Evolutionary conservation across 2,113 vertebrate genomes (phyloP).

Genomic region (Sclerurus mexicanus): DNA sequence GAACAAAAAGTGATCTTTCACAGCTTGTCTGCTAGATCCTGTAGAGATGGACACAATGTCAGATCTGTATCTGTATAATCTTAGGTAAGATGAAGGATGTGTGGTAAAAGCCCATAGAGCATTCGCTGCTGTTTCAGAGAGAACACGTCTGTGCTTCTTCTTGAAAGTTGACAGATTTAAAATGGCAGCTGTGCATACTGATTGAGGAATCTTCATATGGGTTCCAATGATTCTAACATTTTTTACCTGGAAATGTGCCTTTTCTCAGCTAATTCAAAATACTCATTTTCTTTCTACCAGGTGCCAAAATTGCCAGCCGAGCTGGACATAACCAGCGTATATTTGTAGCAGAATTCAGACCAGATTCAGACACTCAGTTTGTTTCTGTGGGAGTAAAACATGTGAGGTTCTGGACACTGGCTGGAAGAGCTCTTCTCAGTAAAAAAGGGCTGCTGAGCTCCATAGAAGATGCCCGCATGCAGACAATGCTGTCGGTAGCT

Average conservation of each 20-base stretch:
- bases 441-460: constrained; percentile 94
- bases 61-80: not conserved
- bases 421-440: constrained; percentile 91
- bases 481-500: constrained; percentile 96
- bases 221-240: not conserved
- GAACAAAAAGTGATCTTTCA: not conserved
- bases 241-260: not conserved
- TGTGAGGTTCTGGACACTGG: constrained; percentile 95
- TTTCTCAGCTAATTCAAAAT: not conserved
- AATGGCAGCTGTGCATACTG: not conserved
- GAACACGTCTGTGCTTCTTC: not conserved
- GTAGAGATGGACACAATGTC: not conserved
- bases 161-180: not conserved
- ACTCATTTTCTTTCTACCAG: constrained; percentile 65
- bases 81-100: not conserved
- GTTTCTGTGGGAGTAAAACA: constrained; percentile 98
- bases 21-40: not conserved
- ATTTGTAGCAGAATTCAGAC: constrained; percentile 97
- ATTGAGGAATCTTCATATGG: not conserved
- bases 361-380: constrained; percentile 97
- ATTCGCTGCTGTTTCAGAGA: not conserved
- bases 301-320: constrained; percentile 92
- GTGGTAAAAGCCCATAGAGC: not conserved
- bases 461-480: constrained; percentile 92
- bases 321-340: constrained; percentile 92